phyloP scores from a whole-genome alignment of 2,797 vertebrate species.

The Cirrhinus mrigala region DNA sequence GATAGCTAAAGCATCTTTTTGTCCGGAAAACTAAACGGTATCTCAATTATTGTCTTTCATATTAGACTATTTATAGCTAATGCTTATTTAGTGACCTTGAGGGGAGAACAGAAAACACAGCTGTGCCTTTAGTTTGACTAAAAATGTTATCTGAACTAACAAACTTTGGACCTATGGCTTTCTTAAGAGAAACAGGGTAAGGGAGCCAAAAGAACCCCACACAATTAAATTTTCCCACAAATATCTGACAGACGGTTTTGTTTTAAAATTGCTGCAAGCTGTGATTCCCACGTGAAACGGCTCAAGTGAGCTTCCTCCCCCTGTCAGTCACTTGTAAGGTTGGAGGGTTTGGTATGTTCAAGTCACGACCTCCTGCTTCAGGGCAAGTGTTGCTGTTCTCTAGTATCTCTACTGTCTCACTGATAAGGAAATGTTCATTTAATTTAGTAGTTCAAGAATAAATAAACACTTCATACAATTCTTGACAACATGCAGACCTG shows the following conservation, averaged over 20 bases:
- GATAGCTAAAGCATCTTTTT: conserved; percentile 32
- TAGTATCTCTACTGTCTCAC: conserved; percentile 83
- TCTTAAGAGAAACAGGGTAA: conserved; percentile 78
- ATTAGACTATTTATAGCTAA: conserved; percentile 76
- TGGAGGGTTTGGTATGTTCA: conserved; percentile 84
- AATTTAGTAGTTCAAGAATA: conserved; percentile 47
- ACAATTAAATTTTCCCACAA: conserved; percentile 92
- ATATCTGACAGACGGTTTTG: conserved; percentile 82
- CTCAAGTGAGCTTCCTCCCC: conserved; percentile 87
- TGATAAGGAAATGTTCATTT: conserved; percentile 73
- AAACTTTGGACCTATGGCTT: conserved; percentile 86
- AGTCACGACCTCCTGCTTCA: conserved; percentile 87
- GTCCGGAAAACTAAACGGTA: conserved; percentile 51
- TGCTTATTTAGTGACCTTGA: conserved; percentile 76
- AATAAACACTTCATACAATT: conserved; percentile 4
- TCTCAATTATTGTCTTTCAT: conserved; percentile 67
- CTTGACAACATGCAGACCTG: conserved; percentile 28
- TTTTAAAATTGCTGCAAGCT: conserved; percentile 88
- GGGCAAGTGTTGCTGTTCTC: conserved; percentile 86
- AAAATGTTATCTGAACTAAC: conserved; percentile 85
- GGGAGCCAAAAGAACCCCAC: conserved; percentile 77
- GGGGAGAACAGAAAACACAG: conserved; percentile 82
- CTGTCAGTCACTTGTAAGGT: conserved; percentile 90
- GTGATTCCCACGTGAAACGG: conserved; percentile 96
- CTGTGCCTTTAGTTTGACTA: conserved; percentile 86